Evolutionary conservation across 2,113 vertebrate species (phyloP), one percentile per base, ranked within the genome.

Genomic region (Corythornis cristatus): DNA sequence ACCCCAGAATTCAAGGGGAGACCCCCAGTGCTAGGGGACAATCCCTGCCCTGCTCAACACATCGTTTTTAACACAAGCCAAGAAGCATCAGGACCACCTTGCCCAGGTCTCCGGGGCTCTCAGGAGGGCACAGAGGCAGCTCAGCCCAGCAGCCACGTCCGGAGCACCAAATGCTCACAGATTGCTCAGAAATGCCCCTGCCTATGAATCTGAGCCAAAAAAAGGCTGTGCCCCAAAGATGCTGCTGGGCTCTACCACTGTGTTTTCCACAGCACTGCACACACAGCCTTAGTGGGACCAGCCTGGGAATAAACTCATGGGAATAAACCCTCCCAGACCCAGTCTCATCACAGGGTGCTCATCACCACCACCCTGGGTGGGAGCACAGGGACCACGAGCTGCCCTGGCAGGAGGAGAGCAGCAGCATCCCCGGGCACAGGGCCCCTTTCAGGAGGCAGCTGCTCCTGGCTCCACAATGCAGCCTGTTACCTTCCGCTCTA

Each of bases 261-360:
- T 9, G 11, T 18, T 57, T 26, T 6, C 6, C 40, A 3, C 51
- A 48, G 15, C 28, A 3, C 6, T 7, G 2, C 31, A 2, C 1
- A 0, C 0, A 3, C 13, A 19, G 2, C n/a, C 31, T 0, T 17
- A 6, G 26, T 0, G 4, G 31, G 26, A 40, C 15, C 58, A 58
- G 57, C 29, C 5, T 1, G 0, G 37, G 37, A 37, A 26, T 43
- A 8, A 31, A 18, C 12, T 15, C 16, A 1, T 1, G 2, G 33
- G 33, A 42, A 15, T 2, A 4, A 64, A 14, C 37, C 12, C 26
- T 15, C 26, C 53, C 45, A 37, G 28, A 37, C 23, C 9, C 40
- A 12, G 2, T 7, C 17, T 22, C 7, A 1, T 26, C 23, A 8
- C 4, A 0, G 22, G n/a, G 28, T 56, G 33, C 56, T 22, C n/a